Percentiles rank a stretch among this genome's conserved stretches.
Conservation (phyloP, 2,888 invertebrate species). For the Diarsia brunnea region DNA sequence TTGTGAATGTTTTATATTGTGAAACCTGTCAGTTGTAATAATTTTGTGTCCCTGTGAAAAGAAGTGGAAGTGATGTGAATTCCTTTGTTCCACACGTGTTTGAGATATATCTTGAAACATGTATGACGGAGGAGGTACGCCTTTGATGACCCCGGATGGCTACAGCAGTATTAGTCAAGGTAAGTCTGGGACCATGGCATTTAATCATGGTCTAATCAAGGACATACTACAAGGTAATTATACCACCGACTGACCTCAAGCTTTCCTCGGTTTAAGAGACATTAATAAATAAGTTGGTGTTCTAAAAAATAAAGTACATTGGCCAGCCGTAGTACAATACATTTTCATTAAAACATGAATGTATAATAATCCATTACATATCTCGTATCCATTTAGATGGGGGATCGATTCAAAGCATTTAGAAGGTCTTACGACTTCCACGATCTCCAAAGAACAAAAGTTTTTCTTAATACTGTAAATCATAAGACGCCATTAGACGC, state of each 20-base stretch:
- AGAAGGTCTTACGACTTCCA: background rate
- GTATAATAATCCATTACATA: background rate
- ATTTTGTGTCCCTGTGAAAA: conserved; percentile 3
- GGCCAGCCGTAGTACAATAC: background rate
- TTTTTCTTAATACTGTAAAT: background rate
- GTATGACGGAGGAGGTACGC: conserved; percentile 84
- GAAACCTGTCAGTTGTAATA: background rate
- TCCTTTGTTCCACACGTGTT: conserved; percentile 1
- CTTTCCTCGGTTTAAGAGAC: background rate
- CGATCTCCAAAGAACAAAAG: background rate
- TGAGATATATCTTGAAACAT: conserved; percentile 64
- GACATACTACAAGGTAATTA: conserved; percentile 9
- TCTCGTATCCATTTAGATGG: background rate
- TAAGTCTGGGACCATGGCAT: conserved; percentile 61
- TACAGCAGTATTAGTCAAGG: conserved; percentile 88
- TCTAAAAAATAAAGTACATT: background rate
- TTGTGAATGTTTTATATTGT: conserved; percentile 11
- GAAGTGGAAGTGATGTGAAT: conserved; percentile 54
- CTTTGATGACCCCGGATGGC: conserved; percentile 88
- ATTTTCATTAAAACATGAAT: background rate
- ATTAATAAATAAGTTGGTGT: background rate
- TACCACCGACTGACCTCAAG: conserved; percentile 5
- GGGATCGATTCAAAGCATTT: background rate
- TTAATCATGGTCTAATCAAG: background rate
- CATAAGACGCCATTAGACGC: background rate